Evolutionary conservation across 2,888 invertebrate genomes (phyloP).

Genomic region (Tillus elongatus): DNA sequence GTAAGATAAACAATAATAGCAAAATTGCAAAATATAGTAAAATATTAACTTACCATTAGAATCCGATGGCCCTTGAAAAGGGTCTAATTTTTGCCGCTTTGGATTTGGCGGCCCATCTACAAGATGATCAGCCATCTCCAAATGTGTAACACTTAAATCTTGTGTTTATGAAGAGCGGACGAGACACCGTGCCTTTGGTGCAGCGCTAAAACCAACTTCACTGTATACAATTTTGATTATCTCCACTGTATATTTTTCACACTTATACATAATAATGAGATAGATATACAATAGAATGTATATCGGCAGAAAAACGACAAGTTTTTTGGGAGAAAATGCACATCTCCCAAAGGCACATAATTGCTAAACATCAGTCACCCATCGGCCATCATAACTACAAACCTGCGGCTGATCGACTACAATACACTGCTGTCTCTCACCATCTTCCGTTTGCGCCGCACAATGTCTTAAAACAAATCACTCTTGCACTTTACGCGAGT

Average conservation of each 20-base stretch:
- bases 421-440: too few relatives aligned
- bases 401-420: too few relatives aligned
- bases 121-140: conserved; percentile 84
- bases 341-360: conserved; percentile 71
- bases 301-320: conserved; percentile 19
- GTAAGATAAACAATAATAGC: background rate
- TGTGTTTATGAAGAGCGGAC: conserved; percentile 59
- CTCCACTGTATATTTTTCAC: conserved; percentile 40
- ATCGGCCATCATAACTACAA: conserved; percentile 77
- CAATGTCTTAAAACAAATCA: too few relatives aligned
- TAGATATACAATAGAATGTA: too few relatives aligned
- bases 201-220: conserved; percentile 38
- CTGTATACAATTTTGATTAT: conserved; percentile 15
- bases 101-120: conserved; percentile 87
- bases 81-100: conserved; percentile 89
- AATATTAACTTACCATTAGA: conserved; percentile 60
- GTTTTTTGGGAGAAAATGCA: conserved; percentile 59
- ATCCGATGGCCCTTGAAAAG: conserved; percentile 73
- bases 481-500: too few relatives aligned
- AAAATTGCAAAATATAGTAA: background rate
- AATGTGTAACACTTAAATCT: conserved; percentile 30
- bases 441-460: too few relatives aligned
- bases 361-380: conserved; percentile 59
- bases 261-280: too few relatives aligned
- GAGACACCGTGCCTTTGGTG: conserved; percentile 44